Evolutionary conservation across 2,888 invertebrate genomes (phyloP).

Genomic region (Protonemura montana): DNA sequence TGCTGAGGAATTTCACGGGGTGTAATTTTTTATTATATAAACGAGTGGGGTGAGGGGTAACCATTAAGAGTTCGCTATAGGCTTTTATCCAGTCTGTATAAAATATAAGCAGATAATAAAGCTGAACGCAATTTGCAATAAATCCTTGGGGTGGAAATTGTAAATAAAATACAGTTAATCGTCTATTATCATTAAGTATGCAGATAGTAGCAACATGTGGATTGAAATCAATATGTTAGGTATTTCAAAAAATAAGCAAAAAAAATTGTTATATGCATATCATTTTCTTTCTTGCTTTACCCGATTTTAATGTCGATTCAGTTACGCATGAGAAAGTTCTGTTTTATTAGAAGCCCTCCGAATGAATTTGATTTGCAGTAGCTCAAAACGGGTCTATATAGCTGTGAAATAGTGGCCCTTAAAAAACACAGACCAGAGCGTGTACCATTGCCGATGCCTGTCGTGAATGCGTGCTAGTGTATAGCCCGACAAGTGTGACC

Average conservation of each 20-base stretch:
- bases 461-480: neutral
- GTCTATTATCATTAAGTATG: neutral
- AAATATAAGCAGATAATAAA: neutral
- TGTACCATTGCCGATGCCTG: neutral
- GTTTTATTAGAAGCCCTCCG: no score
- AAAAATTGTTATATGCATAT: neutral
- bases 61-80: neutral
- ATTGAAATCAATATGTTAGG: neutral
- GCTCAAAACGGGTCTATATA: no score
- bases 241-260: neutral
- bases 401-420: no score
- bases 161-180: neutral
- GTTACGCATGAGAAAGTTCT: no score
- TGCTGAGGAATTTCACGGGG: neutral
- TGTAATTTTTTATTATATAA: neutral
- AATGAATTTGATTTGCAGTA: no score
- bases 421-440: no score
- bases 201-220: neutral
- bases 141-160: neutral
- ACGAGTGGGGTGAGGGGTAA: neutral
- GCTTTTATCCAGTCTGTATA: neutral
- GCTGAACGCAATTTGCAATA: slow-evolving; percentile 12
- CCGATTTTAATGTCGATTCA: no score
- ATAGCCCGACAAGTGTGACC: no score
- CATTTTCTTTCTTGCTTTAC: neutral